A percentile compares a stretch with the other conserved stretches of the same genome.
These are phyloP conservation scores for Oeneis ivallda DNA, from an alignment of 2,888 invertebrate species.

Conservation along the genomic window DNA sequence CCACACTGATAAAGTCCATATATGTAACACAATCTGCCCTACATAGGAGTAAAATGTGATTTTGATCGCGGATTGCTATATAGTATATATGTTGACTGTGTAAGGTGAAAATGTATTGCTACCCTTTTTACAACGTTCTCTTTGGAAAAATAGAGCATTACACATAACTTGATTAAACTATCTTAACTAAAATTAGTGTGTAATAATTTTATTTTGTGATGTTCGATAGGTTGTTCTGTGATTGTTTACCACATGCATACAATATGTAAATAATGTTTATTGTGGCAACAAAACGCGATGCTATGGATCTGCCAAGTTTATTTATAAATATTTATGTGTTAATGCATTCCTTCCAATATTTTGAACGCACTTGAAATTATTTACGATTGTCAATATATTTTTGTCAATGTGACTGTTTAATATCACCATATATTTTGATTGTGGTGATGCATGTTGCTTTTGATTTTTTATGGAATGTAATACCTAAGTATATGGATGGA, in stretches of 20 bases:
- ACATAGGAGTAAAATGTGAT: no score
- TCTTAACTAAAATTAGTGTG: constrained; percentile 8
- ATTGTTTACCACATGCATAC: constrained; percentile 2
- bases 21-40: no score
- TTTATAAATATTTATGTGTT: constrained; percentile 18
- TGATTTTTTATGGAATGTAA: no score
- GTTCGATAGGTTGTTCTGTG: constrained; percentile 8
- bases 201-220: neutral
- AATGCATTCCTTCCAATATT: constrained; percentile 11
- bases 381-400: neutral
- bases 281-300: constrained; percentile 1
- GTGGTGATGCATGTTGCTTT: neutral
- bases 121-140: no score
- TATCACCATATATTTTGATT: neutral
- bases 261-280: constrained; percentile 11
- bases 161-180: no score
- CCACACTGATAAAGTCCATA: no score
- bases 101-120: no score
- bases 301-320: constrained; percentile 24
- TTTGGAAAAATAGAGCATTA: no score
- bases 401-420: neutral
- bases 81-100: no score
- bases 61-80: no score
- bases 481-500: no score
- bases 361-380: constrained; percentile 2